Evolutionary conservation across 2,888 invertebrate genomes (phyloP).

Genomic region (Gisinianus flammeolus): DNA sequence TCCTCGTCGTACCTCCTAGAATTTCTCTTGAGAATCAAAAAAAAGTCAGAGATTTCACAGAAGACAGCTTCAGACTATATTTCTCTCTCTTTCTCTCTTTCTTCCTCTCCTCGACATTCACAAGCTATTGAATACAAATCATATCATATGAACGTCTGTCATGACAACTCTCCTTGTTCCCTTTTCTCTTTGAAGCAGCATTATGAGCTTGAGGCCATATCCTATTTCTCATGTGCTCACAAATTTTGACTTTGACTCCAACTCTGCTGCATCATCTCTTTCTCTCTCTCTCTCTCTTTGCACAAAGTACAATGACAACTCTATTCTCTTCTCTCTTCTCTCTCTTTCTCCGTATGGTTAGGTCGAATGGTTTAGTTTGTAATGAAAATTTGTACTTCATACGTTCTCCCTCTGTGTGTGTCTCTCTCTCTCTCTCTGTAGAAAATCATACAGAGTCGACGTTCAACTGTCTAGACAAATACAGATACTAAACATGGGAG

Average conservation of each 20-base stretch:
- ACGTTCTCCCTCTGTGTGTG: not conserved
- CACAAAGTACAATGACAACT: too few relatives aligned
- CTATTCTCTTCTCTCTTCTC: conserved; percentile 1
- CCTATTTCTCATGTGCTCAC: not conserved
- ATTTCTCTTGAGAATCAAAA: conserved; percentile 7
- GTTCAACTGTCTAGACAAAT: too few relatives aligned
- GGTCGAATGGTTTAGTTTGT: too few relatives aligned
- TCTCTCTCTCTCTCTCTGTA: too few relatives aligned
- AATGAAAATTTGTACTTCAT: too few relatives aligned
- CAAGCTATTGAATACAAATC: conserved; percentile 28
- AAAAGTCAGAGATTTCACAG: conserved; percentile 16
- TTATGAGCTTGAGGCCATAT: not conserved
- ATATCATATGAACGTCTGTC: conserved; percentile 32
- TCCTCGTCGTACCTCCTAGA: not conserved
- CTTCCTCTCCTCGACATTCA: not conserved
- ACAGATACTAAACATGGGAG: too few relatives aligned
- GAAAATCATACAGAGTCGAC: too few relatives aligned
- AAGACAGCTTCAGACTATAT: not conserved
- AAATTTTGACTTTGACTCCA: not conserved
- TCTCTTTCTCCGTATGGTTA: not conserved
- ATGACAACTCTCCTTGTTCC: not conserved
- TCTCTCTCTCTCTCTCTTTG: not conserved
- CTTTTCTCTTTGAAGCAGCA: not conserved
- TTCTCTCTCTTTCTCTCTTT: not conserved
- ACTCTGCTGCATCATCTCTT: not conserved